Conservation (phyloP, 1,140 invertebrate species). For the Linepithema humile region DNA sequence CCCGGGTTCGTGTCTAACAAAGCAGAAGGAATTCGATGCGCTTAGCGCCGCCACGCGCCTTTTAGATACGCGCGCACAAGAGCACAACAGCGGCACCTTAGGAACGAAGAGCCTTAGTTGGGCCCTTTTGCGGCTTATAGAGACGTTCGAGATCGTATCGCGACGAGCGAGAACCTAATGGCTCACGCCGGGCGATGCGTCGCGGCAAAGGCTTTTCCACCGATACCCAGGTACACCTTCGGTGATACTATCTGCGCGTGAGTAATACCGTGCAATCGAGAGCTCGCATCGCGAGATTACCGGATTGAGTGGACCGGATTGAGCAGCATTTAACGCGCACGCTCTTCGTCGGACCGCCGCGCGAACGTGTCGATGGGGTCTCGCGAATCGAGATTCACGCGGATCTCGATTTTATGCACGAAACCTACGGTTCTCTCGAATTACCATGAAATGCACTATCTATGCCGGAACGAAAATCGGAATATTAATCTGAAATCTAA, state of each 20-base stretch:
- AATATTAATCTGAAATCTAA: neutral
- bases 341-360: neutral
- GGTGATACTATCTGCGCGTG: conserved; percentile 59
- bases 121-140: conserved; percentile 63
- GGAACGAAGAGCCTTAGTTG: conserved; percentile 25
- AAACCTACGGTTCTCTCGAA: neutral
- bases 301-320: conserved; percentile 14
- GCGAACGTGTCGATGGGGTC: conserved; percentile 22
- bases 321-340: neutral
- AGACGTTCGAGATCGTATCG: conserved; percentile 75
- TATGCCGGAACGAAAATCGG: neutral
- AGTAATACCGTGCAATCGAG: conserved; percentile 56
- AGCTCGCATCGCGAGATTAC: conserved; percentile 23
- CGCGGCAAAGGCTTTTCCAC: conserved; percentile 54
- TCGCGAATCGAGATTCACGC: neutral
- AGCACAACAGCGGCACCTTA: neutral
- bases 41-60: conserved; percentile 4
- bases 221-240: conserved; percentile 64
- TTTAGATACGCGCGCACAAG: neutral
- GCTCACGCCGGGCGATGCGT: conserved; percentile 24
- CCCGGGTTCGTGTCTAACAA: neutral
- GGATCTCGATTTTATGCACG: neutral
- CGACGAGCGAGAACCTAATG: conserved; percentile 62
- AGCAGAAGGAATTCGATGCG: conserved; percentile 1
- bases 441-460: neutral